Evolutionary conservation across 2,113 vertebrate species (phyloP).

Genomic region (Heliornis fulica): DNA sequence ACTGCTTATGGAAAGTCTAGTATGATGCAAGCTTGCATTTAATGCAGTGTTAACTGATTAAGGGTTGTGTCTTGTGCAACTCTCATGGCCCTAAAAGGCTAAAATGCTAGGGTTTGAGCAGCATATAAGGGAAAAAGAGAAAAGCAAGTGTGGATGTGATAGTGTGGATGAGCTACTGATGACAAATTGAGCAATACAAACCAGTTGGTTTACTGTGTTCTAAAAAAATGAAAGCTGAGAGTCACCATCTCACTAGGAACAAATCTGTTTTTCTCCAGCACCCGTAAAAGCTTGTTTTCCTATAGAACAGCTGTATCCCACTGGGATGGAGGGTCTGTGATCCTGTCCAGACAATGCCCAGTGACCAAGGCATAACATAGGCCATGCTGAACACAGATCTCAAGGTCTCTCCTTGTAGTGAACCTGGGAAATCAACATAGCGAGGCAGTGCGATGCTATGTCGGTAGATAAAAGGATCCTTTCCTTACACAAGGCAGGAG

Average conservation of each 20-base stretch:
- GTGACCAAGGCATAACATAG: not conserved
- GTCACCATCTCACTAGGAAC: not conserved
- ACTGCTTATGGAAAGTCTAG: not conserved
- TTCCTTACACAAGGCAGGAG: not conserved
- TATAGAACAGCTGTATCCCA: not conserved
- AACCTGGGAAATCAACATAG: not conserved
- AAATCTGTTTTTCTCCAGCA: not conserved
- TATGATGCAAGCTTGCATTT: not conserved
- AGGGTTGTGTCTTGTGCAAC: not conserved
- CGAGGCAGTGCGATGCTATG: fast-evolving
- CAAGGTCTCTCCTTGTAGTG: too few relatives aligned
- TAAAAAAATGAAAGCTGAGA: not conserved
- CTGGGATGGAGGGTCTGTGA: not conserved
- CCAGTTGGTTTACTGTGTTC: not conserved
- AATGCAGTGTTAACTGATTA: not conserved
- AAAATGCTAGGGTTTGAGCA: not conserved
- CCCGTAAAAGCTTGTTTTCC: not conserved
- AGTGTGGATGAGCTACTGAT: not conserved
- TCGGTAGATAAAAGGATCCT: not conserved
- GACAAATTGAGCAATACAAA: not conserved
- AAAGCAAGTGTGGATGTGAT: not conserved
- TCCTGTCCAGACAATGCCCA: not conserved
- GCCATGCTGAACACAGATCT: not conserved
- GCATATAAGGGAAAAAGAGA: not conserved
- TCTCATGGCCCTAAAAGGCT: not conserved